These are phyloP conservation scores for Tachystola acroxantha DNA, from an alignment of 2,888 invertebrate species.

Conservation along the genomic window DNA sequence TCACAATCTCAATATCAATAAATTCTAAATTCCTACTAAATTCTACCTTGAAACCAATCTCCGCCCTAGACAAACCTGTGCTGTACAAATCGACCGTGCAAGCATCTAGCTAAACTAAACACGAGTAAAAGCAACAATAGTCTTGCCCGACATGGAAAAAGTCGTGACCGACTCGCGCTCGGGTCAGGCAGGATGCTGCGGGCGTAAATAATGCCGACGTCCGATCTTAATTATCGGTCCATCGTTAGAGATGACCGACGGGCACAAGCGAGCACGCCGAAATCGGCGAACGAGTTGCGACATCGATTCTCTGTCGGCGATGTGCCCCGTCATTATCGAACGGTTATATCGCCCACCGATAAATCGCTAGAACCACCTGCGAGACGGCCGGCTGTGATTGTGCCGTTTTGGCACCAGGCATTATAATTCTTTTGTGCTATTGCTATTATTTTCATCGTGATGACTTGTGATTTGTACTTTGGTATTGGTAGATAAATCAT, in stretches of 20 bases:
- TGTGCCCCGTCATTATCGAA: conserved; percentile 52
- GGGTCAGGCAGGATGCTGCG: conserved; percentile 66
- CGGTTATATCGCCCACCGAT: conserved; percentile 60
- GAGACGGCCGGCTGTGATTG: conserved; percentile 42
- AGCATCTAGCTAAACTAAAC: conserved; percentile 42
- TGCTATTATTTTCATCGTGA: conserved; percentile 63
- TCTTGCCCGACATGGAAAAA: conserved; percentile 62
- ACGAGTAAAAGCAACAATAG: conserved; percentile 63
- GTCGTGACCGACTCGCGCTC: conserved; percentile 66
- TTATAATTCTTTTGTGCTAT: conserved; percentile 69
- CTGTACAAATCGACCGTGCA: conserved; percentile 27
- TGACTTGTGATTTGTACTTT: conserved; percentile 55
- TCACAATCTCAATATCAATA: too few relatives aligned
- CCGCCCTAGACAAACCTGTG: conserved; percentile 15
- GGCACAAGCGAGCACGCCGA: conserved; percentile 46
- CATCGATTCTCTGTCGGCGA: conserved; percentile 46
- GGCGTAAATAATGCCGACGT: conserved; percentile 74
- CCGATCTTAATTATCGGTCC: conserved; percentile 75
- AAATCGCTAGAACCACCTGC: conserved; percentile 68
- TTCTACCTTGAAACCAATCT: conserved; percentile 1
- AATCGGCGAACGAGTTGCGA: conserved; percentile 66
- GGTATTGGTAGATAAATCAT: conserved; percentile 42
- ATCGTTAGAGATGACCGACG: conserved; percentile 75
- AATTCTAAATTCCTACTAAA: too few relatives aligned
- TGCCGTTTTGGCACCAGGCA: conserved; percentile 64